Base-by-base conservation (phyloP, 1,140 invertebrate species). In the Lordiphosa mommai region DNA sequence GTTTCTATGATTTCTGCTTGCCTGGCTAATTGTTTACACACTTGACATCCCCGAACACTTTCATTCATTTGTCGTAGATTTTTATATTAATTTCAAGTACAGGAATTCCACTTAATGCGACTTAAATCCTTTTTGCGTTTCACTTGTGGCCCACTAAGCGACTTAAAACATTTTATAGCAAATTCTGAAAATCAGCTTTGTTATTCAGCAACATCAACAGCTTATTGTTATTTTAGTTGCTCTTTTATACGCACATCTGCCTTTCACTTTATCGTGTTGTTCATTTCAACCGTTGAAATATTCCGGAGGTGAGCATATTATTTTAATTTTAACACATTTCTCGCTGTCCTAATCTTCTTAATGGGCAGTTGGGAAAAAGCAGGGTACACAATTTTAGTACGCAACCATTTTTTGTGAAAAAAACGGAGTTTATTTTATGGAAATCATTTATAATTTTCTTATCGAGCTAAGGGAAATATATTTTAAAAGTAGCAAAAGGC, bases 81-180 rank as follows among this genome's bases (percentile, higher is more conserved):
- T 32, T 32, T 10, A 32, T 14, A 41, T 8, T 13, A 27, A 10
- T n/a, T 12, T 4, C 12, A 10, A 43, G 40, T 14, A 48, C 44
- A 16, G 10, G 20, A 27, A 7, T 36, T 17, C 12, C 29, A 46
- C 27, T 61, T 71, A 52, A 53, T 40, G 37, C 23, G 40, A 40
- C 34, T 61, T 43, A 58, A 46, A 66, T 65, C 46, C 10, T 65
- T 53, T 69, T 68, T 32, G 47, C 56, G 40, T 59, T 59, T 64
- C 12, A 38, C 33, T 50, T 49, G 33, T 33, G 37, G 30, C 33
- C 23, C 61, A 51, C 47, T 52, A 63, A 77, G 55, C 51, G 50
- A 61, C 70, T 72, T 73, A 51, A 61, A 79, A 53, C 65, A 65
- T 60, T 79, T 61, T 30, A 48, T 47, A 27, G 20, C 13, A 56